These are phyloP conservation scores for Alectura lathami DNA, from an alignment of 2,113 vertebrate genomes.

Conservation along the genomic window DNA sequence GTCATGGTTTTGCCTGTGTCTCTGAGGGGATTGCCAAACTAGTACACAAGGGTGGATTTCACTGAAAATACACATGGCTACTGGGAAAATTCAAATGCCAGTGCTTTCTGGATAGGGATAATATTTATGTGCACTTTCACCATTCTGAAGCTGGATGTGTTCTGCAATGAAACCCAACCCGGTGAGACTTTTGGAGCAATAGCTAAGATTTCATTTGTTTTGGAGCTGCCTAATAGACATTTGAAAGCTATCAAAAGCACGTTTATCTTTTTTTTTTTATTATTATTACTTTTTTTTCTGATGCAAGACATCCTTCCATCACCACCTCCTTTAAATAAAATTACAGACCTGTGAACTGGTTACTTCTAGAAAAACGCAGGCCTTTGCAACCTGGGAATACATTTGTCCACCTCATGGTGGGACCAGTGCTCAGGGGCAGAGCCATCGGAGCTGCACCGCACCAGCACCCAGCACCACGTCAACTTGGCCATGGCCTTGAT, in stretches of 20 bases:
- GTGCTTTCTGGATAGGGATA: not conserved
- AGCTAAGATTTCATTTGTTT: not conserved
- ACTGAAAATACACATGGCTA: not conserved
- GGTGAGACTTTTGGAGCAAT: not conserved
- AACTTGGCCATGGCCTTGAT: fast-evolving
- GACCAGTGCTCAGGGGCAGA: not conserved
- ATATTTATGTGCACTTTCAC: not conserved
- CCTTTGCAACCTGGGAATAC: not conserved
- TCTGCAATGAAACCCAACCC: not conserved
- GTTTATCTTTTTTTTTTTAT: not conserved
- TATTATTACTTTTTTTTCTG: not conserved
- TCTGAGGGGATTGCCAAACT: not conserved
- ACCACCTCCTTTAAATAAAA: not conserved
- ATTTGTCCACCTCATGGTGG: fast-evolving
- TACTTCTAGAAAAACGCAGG: not conserved
- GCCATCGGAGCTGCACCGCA: fast-evolving
- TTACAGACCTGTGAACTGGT: not conserved
- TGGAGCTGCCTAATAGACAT: not conserved
- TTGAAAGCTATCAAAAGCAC: not conserved
- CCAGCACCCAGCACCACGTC: fast-evolving
- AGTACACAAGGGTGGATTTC: not conserved
- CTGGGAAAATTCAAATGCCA: not conserved
- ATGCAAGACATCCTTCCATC: not conserved
- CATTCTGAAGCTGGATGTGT: not conserved
- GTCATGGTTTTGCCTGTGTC: fast-evolving